Percentiles rank a stretch among this genome's conserved stretches.
phyloP scores from a whole-genome alignment of 2,797 vertebrate genomes.

The Tarsius wallacei region DNA sequence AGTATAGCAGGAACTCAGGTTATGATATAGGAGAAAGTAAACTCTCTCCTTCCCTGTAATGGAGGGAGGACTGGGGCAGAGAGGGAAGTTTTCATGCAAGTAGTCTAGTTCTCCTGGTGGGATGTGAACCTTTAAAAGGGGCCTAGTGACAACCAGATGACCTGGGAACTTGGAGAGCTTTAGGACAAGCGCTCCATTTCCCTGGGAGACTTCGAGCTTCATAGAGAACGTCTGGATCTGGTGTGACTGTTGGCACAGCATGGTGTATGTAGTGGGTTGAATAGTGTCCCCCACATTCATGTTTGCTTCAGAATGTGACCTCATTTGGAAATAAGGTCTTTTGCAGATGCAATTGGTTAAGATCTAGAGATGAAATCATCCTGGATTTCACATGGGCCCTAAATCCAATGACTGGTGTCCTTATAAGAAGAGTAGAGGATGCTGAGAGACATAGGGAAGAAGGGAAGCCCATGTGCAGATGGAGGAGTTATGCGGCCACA shows the following conservation, averaged over 20 bases:
- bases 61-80: neutral
- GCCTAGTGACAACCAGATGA: neutral
- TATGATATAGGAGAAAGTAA: neutral
- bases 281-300: no score
- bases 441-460: neutral
- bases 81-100: neutral
- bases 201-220: neutral
- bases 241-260: neutral
- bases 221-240: neutral
- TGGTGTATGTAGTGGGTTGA: neutral
- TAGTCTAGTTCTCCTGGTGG: neutral
- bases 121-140: neutral
- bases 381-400: neutral
- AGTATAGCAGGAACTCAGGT: neutral
- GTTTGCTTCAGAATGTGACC: neutral
- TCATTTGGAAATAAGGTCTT: neutral
- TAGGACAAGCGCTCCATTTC: neutral
- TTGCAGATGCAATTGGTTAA: neutral
- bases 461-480: neutral
- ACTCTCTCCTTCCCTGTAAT: neutral
- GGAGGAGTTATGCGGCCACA: no score
- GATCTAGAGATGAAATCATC: neutral
- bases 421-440: neutral
- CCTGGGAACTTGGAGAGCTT: neutral
- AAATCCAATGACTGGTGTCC: neutral